A percentile compares a stretch with the other conserved stretches of the same genome.
Evolutionary conservation across 1,140 invertebrate genomes (phyloP).

Genomic region (Rhyacophila brunnea): DNA sequence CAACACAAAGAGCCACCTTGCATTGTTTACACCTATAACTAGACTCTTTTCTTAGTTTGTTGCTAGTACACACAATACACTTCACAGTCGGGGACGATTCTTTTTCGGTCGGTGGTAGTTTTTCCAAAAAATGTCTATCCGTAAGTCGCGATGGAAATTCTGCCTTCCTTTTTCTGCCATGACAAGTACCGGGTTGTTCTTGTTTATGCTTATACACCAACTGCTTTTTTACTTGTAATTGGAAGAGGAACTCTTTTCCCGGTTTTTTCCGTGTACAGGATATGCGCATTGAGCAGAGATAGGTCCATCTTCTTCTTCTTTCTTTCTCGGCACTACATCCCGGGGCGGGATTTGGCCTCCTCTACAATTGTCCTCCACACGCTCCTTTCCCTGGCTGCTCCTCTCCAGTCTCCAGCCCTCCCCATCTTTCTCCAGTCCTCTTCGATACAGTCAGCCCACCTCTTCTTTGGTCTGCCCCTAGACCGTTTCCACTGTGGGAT

Average conservation of each 20-base stretch:
- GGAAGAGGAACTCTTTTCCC: constrained; percentile 25
- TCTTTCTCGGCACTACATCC: too few relatives aligned
- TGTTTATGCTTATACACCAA: constrained; percentile 12
- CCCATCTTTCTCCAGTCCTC: too few relatives aligned
- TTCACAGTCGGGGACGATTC: background rate
- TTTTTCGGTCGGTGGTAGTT: background rate
- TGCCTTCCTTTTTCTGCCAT: background rate
- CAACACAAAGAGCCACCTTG: constrained; percentile 10
- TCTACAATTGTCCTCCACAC: too few relatives aligned
- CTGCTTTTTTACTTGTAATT: constrained; percentile 23
- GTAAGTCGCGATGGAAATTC: background rate
- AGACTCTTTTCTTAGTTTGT: constrained; percentile 9
- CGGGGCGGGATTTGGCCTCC: too few relatives aligned
- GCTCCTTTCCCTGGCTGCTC: too few relatives aligned
- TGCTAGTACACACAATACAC: background rate
- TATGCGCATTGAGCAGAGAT: constrained; percentile 36
- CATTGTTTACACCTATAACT: constrained; percentile 16
- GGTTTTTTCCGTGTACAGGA: constrained; percentile 19
- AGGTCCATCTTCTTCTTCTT: too few relatives aligned
- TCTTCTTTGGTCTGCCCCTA: too few relatives aligned
- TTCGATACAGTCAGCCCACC: too few relatives aligned
- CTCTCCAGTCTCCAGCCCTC: too few relatives aligned
- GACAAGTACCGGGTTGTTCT: background rate
- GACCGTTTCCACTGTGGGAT: too few relatives aligned
- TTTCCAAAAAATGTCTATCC: background rate